A percentile compares a stretch with the other conserved stretches of the same genome.
Evolutionary conservation across 2,888 invertebrate species (phyloP).

Genomic region (Chouioia cunea): DNA sequence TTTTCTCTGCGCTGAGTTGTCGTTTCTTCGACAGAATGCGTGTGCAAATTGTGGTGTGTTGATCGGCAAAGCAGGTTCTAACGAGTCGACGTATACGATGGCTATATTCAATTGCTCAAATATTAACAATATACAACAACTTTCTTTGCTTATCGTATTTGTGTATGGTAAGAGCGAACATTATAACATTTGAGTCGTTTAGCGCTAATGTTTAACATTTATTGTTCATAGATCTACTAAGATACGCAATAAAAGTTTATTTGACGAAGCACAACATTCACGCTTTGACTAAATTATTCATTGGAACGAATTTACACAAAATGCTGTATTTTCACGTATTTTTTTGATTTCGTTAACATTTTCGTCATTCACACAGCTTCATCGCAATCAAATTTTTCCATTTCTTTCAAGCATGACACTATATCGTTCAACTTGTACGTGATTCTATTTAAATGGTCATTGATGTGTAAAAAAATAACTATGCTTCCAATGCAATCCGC

Average conservation of each 20-base stretch:
- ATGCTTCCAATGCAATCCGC: constrained; percentile 12
- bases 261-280: too few relatives aligned
- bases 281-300: too few relatives aligned
- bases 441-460: too few relatives aligned
- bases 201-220: constrained; percentile 7
- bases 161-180: constrained; percentile 35
- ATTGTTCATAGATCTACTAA: constrained; percentile 13
- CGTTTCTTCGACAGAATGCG: neutral
- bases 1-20: too few relatives aligned
- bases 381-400: too few relatives aligned
- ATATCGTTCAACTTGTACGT: too few relatives aligned
- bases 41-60: constrained; percentile 14
- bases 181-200: constrained; percentile 37
- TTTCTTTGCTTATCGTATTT: constrained; percentile 39
- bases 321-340: too few relatives aligned
- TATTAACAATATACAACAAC: constrained; percentile 31
- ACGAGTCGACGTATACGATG: too few relatives aligned
- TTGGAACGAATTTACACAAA: constrained; percentile 4
- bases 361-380: too few relatives aligned
- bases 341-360: neutral
- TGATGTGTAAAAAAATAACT: neutral
- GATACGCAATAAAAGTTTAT: neutral
- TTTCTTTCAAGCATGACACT: too few relatives aligned
- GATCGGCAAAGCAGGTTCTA: constrained; percentile 16
- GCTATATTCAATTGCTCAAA: constrained; percentile 43